A percentile compares a stretch with the other conserved stretches of the same genome.
phyloP scores from a whole-genome alignment of 64 coral and sea anemone genomes.

The Trachythela sp. region DNA sequence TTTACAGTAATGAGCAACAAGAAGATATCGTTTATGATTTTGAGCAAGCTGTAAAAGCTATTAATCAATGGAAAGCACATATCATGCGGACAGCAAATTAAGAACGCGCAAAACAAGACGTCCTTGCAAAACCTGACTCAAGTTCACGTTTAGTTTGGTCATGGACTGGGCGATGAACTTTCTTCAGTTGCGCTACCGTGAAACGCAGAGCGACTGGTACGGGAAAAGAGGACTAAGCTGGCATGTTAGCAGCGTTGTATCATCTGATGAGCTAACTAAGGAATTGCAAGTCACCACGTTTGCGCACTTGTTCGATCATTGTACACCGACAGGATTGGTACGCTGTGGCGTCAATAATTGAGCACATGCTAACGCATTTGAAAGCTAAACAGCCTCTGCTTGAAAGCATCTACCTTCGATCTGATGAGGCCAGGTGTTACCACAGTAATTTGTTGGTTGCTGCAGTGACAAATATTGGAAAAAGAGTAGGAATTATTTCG shows the following conservation, averaged over 20 bases:
- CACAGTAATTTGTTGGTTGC: slow-evolving; percentile 16
- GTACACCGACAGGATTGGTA: slow-evolving; percentile 31
- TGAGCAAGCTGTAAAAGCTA: background rate
- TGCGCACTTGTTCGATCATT: background rate
- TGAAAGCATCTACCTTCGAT: slow-evolving; percentile 11
- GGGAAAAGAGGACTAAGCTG: slow-evolving; percentile 30
- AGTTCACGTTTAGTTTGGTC: slow-evolving; percentile 4
- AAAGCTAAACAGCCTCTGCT: background rate
- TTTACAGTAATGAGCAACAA: slow-evolving; percentile 1
- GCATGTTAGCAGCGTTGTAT: slow-evolving; percentile 44
- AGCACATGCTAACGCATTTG: slow-evolving; percentile 19
- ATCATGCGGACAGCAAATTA: slow-evolving; percentile 3
- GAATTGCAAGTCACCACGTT: background rate
- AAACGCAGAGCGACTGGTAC: slow-evolving; percentile 30
- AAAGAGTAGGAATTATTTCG: background rate
- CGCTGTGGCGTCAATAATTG: slow-evolving; percentile 33
- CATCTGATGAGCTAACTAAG: background rate
- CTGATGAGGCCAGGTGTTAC: slow-evolving; percentile 3
- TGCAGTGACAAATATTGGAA: background rate
- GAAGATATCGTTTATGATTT: slow-evolving; percentile 4
- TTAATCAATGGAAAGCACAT: slow-evolving; percentile 15
- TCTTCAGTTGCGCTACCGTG: slow-evolving; percentile 16
- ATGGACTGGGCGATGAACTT: slow-evolving; percentile 54
- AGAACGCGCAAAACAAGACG: slow-evolving; percentile 35
- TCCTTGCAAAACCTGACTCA: background rate